phyloP scores from a whole-genome alignment of 1,140 invertebrate species.

The Varroa destructor region DNA sequence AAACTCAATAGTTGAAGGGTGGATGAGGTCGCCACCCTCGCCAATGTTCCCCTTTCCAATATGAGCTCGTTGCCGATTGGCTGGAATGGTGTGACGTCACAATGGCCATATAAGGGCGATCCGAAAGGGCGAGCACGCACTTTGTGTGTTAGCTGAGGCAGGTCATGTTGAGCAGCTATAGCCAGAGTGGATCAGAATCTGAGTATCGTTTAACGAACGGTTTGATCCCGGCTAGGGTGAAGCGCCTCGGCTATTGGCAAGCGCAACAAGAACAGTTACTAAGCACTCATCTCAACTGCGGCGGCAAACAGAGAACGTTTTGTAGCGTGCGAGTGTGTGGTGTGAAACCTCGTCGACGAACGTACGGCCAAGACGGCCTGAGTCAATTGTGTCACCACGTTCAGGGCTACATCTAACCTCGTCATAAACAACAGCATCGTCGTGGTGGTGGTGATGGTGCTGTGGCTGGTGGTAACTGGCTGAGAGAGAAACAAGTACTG shows the following conservation, averaged over 20 bases:
- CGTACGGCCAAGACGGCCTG: neutral
- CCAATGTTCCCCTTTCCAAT: too few species aligned
- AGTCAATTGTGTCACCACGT: too few species aligned
- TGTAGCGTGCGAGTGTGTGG: too few species aligned
- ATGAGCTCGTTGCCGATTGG: neutral
- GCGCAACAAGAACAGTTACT: neutral
- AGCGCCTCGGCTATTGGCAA: neutral
- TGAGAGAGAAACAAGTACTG: too few species aligned
- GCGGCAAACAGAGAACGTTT: neutral
- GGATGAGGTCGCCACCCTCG: too few species aligned
- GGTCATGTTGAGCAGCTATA: slow-evolving; percentile 23
- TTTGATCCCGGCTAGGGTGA: neutral
- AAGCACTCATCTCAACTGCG: neutral
- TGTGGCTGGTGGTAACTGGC: too few species aligned
- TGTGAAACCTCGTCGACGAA: neutral
- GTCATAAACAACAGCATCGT: too few species aligned
- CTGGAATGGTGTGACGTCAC: neutral
- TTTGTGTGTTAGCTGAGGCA: slow-evolving; percentile 4
- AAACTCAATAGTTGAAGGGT: too few species aligned
- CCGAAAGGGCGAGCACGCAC: slow-evolving; percentile 2
- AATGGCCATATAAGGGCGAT: neutral
- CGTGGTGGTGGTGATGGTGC: too few species aligned
- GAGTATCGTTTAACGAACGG: neutral
- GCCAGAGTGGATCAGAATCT: slow-evolving; percentile 1
- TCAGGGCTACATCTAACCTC: too few species aligned